Evolutionary conservation across 2,888 invertebrate genomes (phyloP).

Genomic region (Tachina grossa): DNA sequence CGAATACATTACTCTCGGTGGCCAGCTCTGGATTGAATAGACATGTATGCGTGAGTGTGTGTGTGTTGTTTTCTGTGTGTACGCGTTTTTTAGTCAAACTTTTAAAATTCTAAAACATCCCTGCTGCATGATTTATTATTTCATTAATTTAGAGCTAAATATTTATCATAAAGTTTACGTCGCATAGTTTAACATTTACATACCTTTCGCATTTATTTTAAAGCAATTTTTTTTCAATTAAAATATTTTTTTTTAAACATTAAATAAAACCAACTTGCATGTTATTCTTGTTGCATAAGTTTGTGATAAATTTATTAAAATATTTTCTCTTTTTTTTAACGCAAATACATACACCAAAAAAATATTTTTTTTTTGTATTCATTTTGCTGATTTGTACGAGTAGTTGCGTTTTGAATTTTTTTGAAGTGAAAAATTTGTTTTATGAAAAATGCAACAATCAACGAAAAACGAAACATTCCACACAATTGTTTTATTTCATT

Average conservation of each 20-base stretch:
- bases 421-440: constrained; percentile 54
- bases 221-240: constrained; percentile 18
- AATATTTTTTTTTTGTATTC: neutral
- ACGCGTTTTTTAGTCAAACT: too few relatives aligned
- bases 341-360: constrained; percentile 27
- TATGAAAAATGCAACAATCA: constrained; percentile 60
- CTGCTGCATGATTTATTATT: neutral
- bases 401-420: constrained; percentile 56
- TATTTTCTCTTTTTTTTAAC: constrained; percentile 5
- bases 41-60: too few relatives aligned
- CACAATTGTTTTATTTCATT: constrained; percentile 55
- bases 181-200: constrained; percentile 20
- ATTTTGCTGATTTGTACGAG: constrained; percentile 8
- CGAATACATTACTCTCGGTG: too few relatives aligned
- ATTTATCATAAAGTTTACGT: constrained; percentile 9
- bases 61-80: too few relatives aligned
- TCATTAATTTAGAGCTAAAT: neutral
- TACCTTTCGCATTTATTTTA: constrained; percentile 11
- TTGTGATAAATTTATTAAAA: neutral
- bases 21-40: too few relatives aligned
- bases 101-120: too few relatives aligned
- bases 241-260: constrained; percentile 8
- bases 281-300: constrained; percentile 49
- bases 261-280: constrained; percentile 47
- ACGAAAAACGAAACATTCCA: constrained; percentile 17